Evolutionary conservation across 2,797 vertebrate genomes (phyloP).

Genomic region (Thunnus albacares): DNA sequence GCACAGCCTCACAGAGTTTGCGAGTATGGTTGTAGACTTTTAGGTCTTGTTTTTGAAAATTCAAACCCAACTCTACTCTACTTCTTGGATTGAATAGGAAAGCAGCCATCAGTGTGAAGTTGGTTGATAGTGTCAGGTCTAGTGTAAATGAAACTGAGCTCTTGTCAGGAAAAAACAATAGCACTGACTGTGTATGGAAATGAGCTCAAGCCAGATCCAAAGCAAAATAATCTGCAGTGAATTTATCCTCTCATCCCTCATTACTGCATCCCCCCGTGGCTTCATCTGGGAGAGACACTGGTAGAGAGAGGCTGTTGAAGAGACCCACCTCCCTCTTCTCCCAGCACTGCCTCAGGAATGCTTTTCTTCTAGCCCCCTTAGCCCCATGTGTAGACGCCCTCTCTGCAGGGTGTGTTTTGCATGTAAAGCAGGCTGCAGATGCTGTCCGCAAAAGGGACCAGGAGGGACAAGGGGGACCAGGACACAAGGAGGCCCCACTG

Average conservation of each 20-base stretch:
- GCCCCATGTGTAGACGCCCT: slow-evolving; percentile 85
- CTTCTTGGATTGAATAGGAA: neutral
- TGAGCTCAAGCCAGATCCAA: slow-evolving; percentile 56
- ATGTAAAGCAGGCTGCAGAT: slow-evolving; percentile 87
- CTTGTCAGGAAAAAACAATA: slow-evolving; percentile 53
- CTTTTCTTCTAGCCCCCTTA: slow-evolving; percentile 83
- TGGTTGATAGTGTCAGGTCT: slow-evolving; percentile 33
- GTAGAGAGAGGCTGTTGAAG: slow-evolving; percentile 80
- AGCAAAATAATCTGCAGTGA: slow-evolving; percentile 73
- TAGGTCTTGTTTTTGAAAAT: neutral
- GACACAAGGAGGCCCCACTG: slow-evolving; percentile 84
- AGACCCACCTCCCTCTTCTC: slow-evolving; percentile 82
- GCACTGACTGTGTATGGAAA: slow-evolving; percentile 62
- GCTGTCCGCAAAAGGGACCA: slow-evolving; percentile 82
- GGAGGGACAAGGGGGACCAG: slow-evolving; percentile 78
- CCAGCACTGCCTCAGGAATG: slow-evolving; percentile 84
- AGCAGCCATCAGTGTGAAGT: slow-evolving; percentile 1
- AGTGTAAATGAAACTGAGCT: slow-evolving; percentile 48
- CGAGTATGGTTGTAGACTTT: neutral
- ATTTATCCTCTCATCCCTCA: slow-evolving; percentile 78
- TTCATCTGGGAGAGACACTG: slow-evolving; percentile 76
- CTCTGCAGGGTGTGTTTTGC: slow-evolving; percentile 85
- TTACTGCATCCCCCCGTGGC: slow-evolving; percentile 75
- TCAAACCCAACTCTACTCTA: neutral
- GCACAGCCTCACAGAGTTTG: neutral